Percentiles rank a stretch among this genome's conserved stretches.
Conservation (phyloP, 2,888 invertebrate species). For the Nematopogon swammerdamellus region DNA sequence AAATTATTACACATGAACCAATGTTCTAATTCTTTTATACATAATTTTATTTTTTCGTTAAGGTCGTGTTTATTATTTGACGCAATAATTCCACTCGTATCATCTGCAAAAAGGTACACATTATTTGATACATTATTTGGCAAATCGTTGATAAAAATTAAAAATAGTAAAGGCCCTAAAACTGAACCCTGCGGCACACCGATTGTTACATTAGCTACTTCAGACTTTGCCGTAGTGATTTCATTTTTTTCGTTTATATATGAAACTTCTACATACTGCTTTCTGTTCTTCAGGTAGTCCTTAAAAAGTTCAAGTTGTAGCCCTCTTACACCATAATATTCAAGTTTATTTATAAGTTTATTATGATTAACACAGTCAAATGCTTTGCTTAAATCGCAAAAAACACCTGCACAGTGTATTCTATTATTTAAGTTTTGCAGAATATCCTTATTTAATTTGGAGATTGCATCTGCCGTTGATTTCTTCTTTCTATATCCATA, state of each 20-base stretch:
- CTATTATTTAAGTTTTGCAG: neutral
- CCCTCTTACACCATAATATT: constrained; percentile 1
- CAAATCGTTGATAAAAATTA: neutral
- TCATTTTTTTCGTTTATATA: neutral
- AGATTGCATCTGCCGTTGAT: neutral
- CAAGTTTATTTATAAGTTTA: neutral
- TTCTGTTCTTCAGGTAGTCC: neutral
- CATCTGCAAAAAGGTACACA: neutral
- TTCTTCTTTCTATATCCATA: neutral
- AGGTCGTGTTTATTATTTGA: neutral
- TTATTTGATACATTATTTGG: neutral
- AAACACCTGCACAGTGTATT: no score
- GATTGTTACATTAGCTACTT: neutral
- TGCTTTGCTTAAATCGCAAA: neutral
- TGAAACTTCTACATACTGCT: neutral
- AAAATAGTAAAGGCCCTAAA: constrained; percentile 1
- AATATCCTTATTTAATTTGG: neutral
- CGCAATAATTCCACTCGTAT: neutral
- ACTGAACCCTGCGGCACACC: neutral
- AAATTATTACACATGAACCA: neutral
- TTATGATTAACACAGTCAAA: neutral
- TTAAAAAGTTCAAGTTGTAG: neutral
- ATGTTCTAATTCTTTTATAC: neutral
- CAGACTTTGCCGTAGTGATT: neutral
- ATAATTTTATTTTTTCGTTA: neutral